Base-by-base conservation (phyloP, 92 coral and sea anemone genomes). In the Parazoanthus swiftii region DNA sequence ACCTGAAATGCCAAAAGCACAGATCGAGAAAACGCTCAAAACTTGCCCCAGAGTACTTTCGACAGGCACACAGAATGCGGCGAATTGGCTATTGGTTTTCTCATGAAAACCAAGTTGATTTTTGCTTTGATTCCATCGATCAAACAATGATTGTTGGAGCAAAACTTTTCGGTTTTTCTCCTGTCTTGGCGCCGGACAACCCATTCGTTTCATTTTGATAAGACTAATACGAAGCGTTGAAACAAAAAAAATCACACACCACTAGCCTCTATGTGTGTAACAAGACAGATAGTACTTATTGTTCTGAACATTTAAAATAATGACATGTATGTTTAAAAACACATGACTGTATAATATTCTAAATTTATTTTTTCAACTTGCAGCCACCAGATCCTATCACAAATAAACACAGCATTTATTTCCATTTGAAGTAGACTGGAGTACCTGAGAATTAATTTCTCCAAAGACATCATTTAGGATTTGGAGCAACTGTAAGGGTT, bases 391-490 rank as follows among this genome's bases (percentile, higher is more conserved):
- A 54, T 54, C 59, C 4, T 54, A 13, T 20, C 18, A 54, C 20
- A 54, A 13, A 13, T 15, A 54, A 54, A 54, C 16, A 54, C 1
- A 13, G 9, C 59, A 54, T 11, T 13, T 11, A 14, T 54, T 13
- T 51, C 59, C 13, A 54, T 11, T 7, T 63, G 26, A 86, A 0
- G 21, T 44, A 3, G 29, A 23, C 26, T 54, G 25, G 33, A 26
- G 7, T 91, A 97, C 99, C 97, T 89, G 98, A 11, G 98, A 94
- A 86, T 97, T 93, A 6, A 97, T 92, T 85, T 90, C 98, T 84
- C 95, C 98, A 94, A 97, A 97, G 0, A 97, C 98, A 90, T 97
- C 99, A 90, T 97, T 97, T 6, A 97, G 93, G 38, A 95, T 96
- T 94, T 97, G 99, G 20, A 97, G 92, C 68, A 97, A 78, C 79